Conservation (phyloP, 92 coral and sea anemone genomes). For the Parazoanthus darwini region DNA sequence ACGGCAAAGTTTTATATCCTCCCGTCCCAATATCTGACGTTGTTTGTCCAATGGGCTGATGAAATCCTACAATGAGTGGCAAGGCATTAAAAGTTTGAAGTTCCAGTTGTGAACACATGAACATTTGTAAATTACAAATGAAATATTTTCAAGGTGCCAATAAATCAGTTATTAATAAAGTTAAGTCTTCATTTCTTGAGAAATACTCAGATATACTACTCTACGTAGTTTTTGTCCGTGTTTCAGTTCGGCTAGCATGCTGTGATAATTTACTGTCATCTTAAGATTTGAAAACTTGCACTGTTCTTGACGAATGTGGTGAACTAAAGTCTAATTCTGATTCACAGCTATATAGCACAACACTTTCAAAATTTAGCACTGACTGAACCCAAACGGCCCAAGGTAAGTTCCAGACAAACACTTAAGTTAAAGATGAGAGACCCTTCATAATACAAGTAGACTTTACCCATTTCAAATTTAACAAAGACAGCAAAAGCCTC, state of each 20-base stretch:
- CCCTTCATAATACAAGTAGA: neutral
- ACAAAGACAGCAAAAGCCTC: neutral
- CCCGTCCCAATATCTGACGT: neutral
- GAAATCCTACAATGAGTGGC: neutral
- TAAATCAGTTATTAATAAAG: too few relatives aligned
- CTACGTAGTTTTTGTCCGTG: too few relatives aligned
- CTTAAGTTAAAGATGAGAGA: neutral
- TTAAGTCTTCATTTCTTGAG: too few relatives aligned
- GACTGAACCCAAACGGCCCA: neutral
- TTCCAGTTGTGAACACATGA: too few relatives aligned
- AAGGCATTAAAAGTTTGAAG: too few relatives aligned
- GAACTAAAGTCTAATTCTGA: neutral
- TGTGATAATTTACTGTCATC: too few relatives aligned
- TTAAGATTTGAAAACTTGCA: too few relatives aligned
- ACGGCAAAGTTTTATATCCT: neutral
- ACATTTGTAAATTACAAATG: too few relatives aligned
- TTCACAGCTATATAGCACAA: neutral
- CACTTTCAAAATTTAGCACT: neutral
- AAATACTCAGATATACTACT: too few relatives aligned
- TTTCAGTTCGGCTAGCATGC: too few relatives aligned
- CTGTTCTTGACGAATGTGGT: too few relatives aligned
- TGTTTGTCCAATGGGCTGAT: neutral
- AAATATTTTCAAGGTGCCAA: too few relatives aligned
- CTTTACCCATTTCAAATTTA: neutral
- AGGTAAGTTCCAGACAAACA: neutral